A percentile compares a stretch with the other conserved stretches of the same genome.
phyloP scores from a whole-genome alignment of 2,113 vertebrate species.

The Trematomus loennbergii region DNA sequence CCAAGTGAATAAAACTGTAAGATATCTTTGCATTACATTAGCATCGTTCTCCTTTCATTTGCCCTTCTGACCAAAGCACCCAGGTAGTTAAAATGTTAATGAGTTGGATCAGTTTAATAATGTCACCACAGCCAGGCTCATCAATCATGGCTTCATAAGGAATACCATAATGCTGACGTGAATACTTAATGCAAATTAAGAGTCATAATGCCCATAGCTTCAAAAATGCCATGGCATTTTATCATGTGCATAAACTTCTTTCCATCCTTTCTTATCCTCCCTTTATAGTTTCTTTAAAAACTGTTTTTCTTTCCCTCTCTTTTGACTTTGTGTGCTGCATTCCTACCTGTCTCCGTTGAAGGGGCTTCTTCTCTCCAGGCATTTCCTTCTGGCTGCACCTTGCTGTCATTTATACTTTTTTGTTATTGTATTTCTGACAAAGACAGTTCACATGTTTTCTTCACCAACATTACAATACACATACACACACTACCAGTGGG shows the following conservation, averaged over 20 bases:
- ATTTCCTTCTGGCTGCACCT: conserved; percentile 29
- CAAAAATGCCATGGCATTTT: conserved; percentile 8
- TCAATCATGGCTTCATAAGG: conserved; percentile 74
- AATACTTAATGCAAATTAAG: conserved; percentile 60
- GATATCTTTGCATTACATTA: conserved; percentile 48
- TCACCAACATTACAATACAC: neutral
- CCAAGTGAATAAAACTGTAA: conserved; percentile 40
- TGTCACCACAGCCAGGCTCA: conserved; percentile 70
- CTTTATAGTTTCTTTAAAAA: conserved; percentile 29
- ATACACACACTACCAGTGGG: neutral
- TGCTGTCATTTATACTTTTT: conserved; percentile 30
- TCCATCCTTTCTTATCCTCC: neutral
- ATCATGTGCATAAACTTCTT: conserved; percentile 6
- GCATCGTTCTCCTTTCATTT: conserved; percentile 35
- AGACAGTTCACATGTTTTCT: conserved; percentile 16
- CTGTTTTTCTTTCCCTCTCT: neutral
- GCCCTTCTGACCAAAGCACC: conserved; percentile 56
- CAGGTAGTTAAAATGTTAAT: conserved; percentile 81
- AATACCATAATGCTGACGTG: conserved; percentile 66
- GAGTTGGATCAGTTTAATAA: conserved; percentile 80
- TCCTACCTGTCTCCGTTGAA: conserved; percentile 21
- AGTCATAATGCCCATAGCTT: conserved; percentile 35
- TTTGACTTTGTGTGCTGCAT: conserved; percentile 1
- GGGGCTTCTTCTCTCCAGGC: conserved; percentile 34
- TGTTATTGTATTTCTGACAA: conserved; percentile 34